A percentile compares a stretch with the other conserved stretches of the same genome.
These are phyloP conservation scores for Trileptium ribeirensis DNA, from an alignment of 2,888 invertebrate genomes.

Conservation along the genomic window DNA sequence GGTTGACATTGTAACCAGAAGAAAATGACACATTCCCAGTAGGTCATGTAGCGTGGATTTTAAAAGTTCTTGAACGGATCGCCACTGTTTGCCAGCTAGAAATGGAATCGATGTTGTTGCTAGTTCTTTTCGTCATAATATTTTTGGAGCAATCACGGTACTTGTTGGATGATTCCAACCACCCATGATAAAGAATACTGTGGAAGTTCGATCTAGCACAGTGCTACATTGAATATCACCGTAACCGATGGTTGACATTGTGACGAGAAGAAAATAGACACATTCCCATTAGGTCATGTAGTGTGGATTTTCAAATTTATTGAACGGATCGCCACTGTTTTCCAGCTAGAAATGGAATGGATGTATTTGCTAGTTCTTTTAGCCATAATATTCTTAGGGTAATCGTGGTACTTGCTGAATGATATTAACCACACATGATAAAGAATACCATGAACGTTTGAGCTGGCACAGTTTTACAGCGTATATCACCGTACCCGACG, in stretches of 20 bases:
- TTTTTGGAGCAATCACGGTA: no score
- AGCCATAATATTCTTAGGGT: no score
- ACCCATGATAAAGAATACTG: conserved; percentile 99
- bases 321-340: conserved; percentile 92
- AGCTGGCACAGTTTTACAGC: conserved; percentile 93
- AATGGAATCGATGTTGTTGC: no score
- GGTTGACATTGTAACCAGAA: conserved; percentile 99
- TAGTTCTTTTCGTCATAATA: no score
- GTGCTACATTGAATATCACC: conserved; percentile 99
- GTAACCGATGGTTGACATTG: conserved; percentile 97
- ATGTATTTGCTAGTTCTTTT: no score
- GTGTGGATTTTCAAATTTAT: conserved; percentile 90
- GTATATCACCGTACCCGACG: conserved; percentile 92
- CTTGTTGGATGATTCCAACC: conserved; percentile 99
- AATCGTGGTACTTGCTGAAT: no score
- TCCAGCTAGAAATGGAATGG: conserved; percentile 86
- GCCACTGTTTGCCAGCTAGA: conserved; percentile 97
- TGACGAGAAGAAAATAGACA: conserved; percentile 98
- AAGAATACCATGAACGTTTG: conserved; percentile 99
- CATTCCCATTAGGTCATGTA: conserved; percentile 97
- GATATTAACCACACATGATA: conserved; percentile 98
- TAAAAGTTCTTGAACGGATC: conserved; percentile 87
- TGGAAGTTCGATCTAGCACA: conserved; percentile 92
- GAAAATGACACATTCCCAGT: conserved; percentile 99
- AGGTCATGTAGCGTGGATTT: conserved; percentile 88